These are phyloP conservation scores for Cryptus viduatorius DNA, from an alignment of 2,888 invertebrate genomes.

Conservation along the genomic window DNA sequence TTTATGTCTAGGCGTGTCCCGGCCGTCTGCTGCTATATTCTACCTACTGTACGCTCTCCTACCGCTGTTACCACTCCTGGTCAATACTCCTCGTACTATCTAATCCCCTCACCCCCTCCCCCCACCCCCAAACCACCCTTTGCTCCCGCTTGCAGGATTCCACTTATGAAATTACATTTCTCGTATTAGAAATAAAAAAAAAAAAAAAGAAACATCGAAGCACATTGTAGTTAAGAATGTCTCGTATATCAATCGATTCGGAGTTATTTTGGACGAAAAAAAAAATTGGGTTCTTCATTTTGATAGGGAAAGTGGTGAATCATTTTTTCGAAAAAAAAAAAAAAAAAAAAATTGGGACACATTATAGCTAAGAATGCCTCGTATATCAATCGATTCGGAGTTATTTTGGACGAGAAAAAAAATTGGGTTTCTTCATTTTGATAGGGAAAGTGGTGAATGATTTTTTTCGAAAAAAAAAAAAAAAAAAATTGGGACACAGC, in stretches of 20 bases:
- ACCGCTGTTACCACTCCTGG: conserved; percentile 66
- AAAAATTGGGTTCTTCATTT: too few relatives aligned
- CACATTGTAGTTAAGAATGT: neutral
- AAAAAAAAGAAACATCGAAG: neutral
- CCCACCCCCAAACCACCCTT: too few relatives aligned
- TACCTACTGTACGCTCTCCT: conserved; percentile 45
- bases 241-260: conserved; percentile 6
- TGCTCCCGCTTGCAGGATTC: conserved; percentile 42
- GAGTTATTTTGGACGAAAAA: neutral
- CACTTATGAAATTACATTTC: conserved; percentile 73
- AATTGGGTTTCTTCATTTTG: too few relatives aligned
- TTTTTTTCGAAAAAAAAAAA: neutral
- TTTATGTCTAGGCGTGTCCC: conserved; percentile 83
- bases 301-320: too few relatives aligned
- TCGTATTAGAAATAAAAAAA: conserved; percentile 29
- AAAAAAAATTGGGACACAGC: neutral
- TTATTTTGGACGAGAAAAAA: neutral
- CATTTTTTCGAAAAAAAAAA: neutral
- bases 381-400: conserved; percentile 6
- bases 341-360: neutral
- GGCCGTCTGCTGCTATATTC: conserved; percentile 63
- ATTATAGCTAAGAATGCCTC: neutral
- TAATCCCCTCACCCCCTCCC: conserved; percentile 66
- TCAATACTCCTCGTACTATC: conserved; percentile 78
- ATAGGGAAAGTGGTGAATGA: too few relatives aligned